Evolutionary conservation across 1,140 invertebrate genomes (phyloP), one percentile per base, ranked within the genome.

Genomic region (Colletes latitarsis): DNA sequence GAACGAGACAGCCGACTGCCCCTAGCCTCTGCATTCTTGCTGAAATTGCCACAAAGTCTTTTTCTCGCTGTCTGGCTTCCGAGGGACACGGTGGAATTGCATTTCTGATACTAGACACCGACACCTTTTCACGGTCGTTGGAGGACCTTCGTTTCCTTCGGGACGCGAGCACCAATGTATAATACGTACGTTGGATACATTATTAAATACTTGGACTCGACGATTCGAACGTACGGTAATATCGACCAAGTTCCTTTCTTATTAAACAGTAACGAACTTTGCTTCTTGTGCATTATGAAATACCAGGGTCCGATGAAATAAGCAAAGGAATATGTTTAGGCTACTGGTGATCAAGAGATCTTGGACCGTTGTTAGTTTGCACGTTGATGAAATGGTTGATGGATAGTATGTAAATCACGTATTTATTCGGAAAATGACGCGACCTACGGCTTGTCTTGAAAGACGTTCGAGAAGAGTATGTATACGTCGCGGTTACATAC

Each of bases 61-160:
- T 57, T 78, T 63, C 63, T 19, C 43, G 46, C 49, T 6, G 19
- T 62, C 70, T 52, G 46, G 19, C 49, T 63, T 55, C 30, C 53
- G 39, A 70, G 60, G n/a, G 70, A 70, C 57, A 19, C 49, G 46
- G 8, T 52, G 70, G 66, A 83, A 81, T 84, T 72, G 57, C 53
- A 66, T 55, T 64, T n/a, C 60, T 9, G 55, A 71, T 67, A 75
- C 14, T 19, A 39, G 58, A 62, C 66, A 73, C 77, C 71, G 82
- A 83, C 73, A 76, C 67, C 74, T 86, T 85, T 86, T 81, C 85
- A 86, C 67, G 71, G 46, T 63, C 71, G 82, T 82, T 55, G 75
- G 67, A 69, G 41, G 39, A 67, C 46, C 66, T 78, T 64, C 57
- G 43, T 63, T 41, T 53, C 85, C 74, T 64, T 41, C 46, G 85